A percentile compares a stretch with the other conserved stretches of the same genome.
phyloP scores from a whole-genome alignment of 2,797 vertebrate genomes.

The Petrocephalus schoutedeni region DNA sequence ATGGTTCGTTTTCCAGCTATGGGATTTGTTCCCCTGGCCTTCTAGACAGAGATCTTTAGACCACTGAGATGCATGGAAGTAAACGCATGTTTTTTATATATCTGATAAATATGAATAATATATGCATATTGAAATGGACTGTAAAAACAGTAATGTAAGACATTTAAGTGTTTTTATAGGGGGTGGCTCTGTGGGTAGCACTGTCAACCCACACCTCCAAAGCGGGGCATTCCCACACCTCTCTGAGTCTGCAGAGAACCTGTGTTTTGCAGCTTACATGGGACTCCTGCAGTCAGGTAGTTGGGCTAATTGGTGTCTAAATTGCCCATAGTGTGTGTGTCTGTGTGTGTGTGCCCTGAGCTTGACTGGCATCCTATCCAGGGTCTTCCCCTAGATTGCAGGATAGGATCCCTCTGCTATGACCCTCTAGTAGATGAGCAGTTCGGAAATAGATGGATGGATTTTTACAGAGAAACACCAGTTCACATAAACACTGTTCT shows the following conservation, averaged over 20 bases:
- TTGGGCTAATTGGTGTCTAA: background rate
- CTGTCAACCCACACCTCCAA: background rate
- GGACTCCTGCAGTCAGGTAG: background rate
- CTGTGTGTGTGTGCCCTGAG: background rate
- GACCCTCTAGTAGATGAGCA: background rate
- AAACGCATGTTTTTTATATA: background rate
- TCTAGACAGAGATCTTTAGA: background rate
- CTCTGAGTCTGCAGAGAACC: background rate
- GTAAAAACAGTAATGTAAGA: background rate
- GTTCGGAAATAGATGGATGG: background rate
- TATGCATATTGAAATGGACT: background rate
- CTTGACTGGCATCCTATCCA: background rate
- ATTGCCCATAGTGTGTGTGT: background rate
- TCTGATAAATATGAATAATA: background rate
- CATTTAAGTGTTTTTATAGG: background rate
- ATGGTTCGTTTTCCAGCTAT: background rate
- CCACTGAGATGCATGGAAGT: background rate
- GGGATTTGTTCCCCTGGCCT: background rate
- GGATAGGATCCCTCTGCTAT: background rate
- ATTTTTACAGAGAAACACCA: background rate
- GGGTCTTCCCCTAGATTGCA: background rate
- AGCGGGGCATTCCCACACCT: background rate
- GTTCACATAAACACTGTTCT: background rate
- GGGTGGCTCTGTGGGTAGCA: background rate
- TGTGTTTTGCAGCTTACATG: background rate